A percentile compares a stretch with the other conserved stretches of the same genome.
Evolutionary conservation across 2,888 invertebrate species (phyloP).

Genomic region (Parnassius smintheus): DNA sequence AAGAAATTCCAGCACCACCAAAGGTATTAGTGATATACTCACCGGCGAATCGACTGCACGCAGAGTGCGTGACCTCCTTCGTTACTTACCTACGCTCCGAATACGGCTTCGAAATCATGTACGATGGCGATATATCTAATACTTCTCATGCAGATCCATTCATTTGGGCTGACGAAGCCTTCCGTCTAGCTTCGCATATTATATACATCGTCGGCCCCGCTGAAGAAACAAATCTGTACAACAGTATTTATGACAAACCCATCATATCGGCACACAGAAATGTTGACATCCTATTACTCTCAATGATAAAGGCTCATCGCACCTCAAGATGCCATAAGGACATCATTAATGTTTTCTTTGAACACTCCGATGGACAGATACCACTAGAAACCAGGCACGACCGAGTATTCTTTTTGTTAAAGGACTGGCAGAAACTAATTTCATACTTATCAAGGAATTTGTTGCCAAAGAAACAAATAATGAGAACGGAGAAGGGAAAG

Average conservation of each 20-base stretch:
- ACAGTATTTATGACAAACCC: constrained; percentile 68
- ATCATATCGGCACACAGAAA: constrained; percentile 58
- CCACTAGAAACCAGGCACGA: constrained; percentile 60
- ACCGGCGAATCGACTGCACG: constrained; percentile 59
- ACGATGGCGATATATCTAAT: constrained; percentile 59
- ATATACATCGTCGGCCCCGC: constrained; percentile 66
- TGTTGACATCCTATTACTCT: constrained; percentile 55
- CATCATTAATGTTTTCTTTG: constrained; percentile 62
- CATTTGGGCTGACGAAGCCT: constrained; percentile 65
- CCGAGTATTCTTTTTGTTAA: constrained; percentile 55
- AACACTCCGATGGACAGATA: constrained; percentile 59
- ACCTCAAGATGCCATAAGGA: constrained; percentile 48
- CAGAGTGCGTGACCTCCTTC: constrained; percentile 64
- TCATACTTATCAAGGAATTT: constrained; percentile 65
- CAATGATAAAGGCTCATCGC: constrained; percentile 49
- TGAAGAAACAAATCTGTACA: constrained; percentile 53
- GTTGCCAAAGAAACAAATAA: constrained; percentile 60
- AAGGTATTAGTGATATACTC: constrained; percentile 68
- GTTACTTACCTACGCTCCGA: constrained; percentile 61
- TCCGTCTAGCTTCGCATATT: constrained; percentile 55
- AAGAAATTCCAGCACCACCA: constrained; percentile 61
- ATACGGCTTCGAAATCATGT: constrained; percentile 65
- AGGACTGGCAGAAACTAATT: constrained; percentile 69
- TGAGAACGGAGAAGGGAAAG: constrained; percentile 64
- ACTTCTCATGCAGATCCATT: constrained; percentile 64